Percentiles rank a stretch among this genome's conserved stretches.
Evolutionary conservation across 2,113 vertebrate species (phyloP).

Genomic region (Boulengeromyrus knoepffleri): DNA sequence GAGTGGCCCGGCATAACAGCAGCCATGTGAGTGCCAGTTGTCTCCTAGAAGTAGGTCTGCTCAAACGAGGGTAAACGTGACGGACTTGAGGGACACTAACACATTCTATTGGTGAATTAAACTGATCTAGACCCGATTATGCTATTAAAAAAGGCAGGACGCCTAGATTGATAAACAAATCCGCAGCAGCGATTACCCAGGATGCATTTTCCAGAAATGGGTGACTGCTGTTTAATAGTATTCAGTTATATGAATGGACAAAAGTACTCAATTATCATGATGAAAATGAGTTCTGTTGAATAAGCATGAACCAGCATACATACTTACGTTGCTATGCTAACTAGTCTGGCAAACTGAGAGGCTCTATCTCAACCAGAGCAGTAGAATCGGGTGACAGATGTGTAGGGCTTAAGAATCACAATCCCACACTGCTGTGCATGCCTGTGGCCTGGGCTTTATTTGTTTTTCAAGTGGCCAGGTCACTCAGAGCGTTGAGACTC

Average conservation of each 20-base stretch:
- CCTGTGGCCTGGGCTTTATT: not conserved
- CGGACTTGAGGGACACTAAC: not conserved
- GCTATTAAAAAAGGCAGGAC: not conserved
- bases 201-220: not conserved
- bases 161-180: not conserved
- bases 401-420: not conserved
- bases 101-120: not conserved
- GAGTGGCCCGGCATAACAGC: not conserved
- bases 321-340: not conserved
- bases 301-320: not conserved
- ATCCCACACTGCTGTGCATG: not conserved
- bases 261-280: not conserved
- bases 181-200: not conserved
- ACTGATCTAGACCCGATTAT: not conserved
- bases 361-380: not conserved
- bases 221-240: not conserved
- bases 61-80: not conserved
- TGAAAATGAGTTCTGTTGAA: not conserved
- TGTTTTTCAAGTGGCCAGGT: not conserved
- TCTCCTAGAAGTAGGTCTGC: not conserved
- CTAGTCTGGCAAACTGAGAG: not conserved
- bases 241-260: not conserved
- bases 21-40: not conserved
- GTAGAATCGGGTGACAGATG: not conserved
- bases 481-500: not conserved